Conservation (phyloP, 2,797 vertebrate genomes). For the Neosilurus hyrtlii region DNA sequence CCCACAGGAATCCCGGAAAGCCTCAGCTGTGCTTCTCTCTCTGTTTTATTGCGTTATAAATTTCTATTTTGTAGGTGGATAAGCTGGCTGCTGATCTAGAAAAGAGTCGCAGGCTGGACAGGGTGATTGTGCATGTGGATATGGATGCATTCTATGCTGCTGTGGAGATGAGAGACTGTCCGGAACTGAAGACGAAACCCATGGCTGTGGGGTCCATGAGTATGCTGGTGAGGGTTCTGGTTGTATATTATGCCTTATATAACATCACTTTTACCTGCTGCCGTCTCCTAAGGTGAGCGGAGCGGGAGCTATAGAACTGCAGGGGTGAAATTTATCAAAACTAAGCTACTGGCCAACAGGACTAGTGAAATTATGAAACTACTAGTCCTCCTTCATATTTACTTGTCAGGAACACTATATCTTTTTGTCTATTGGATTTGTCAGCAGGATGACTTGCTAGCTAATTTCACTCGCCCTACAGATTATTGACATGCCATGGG, state of each 20-base stretch:
- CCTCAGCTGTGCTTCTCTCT: neutral
- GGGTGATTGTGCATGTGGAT: slow-evolving; percentile 90
- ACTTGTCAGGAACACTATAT: too few species aligned
- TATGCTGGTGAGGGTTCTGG: slow-evolving; percentile 83
- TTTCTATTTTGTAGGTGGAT: slow-evolving; percentile 74
- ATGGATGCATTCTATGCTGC: slow-evolving; percentile 99
- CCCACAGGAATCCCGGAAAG: too few species aligned
- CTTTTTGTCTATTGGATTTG: too few species aligned
- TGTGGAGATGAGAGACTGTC: slow-evolving; percentile 93
- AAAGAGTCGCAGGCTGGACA: slow-evolving; percentile 78
- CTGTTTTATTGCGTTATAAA: neutral
- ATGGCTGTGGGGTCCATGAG: slow-evolving; percentile 94
- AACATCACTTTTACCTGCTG: neutral
- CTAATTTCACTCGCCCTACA: too few species aligned
- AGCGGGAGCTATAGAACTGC: too few species aligned
- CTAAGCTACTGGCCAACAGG: too few species aligned
- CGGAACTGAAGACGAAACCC: slow-evolving; percentile 89
- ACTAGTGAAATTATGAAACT: too few species aligned
- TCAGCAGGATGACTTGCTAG: too few species aligned
- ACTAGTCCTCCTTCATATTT: too few species aligned
- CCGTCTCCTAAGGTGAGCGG: too few species aligned
- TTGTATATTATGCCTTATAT: neutral
- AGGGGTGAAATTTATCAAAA: too few species aligned
- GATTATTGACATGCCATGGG: too few species aligned
- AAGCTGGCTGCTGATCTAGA: slow-evolving; percentile 78